Evolutionary conservation across 2,888 invertebrate genomes (phyloP).

Genomic region (Seira ritae): DNA sequence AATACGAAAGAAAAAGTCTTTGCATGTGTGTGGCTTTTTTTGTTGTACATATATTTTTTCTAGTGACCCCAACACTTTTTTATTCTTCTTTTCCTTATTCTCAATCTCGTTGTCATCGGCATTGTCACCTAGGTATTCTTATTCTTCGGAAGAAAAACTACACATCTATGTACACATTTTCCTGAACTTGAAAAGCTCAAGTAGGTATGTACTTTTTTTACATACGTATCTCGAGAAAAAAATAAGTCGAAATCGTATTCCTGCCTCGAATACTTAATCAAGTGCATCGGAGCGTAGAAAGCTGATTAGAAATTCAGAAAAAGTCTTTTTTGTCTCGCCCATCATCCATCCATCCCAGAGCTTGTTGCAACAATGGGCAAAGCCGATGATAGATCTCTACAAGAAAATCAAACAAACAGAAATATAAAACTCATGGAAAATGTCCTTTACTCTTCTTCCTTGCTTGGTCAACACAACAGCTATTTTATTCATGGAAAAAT

Average conservation of each 20-base stretch:
- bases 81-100: slow-evolving; percentile 30
- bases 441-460: slow-evolving; percentile 8
- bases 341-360: slow-evolving; percentile 21
- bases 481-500: slow-evolving; percentile 15
- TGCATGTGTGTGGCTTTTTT: slow-evolving; percentile 61
- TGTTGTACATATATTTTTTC: slow-evolving; percentile 1
- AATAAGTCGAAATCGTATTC: slow-evolving; percentile 19
- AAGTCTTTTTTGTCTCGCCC: slow-evolving; percentile 50
- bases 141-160: slow-evolving; percentile 13
- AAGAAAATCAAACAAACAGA: slow-evolving; percentile 32
- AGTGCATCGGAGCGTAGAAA: slow-evolving; percentile 46
- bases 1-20: background rate
- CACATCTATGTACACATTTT: slow-evolving; percentile 9
- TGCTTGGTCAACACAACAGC: background rate
- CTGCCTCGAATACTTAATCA: slow-evolving; percentile 59
- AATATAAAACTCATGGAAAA: slow-evolving; percentile 7
- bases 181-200: background rate
- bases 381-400: slow-evolving; percentile 36
- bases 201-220: background rate
- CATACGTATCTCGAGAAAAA: slow-evolving; percentile 24
- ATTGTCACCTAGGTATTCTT: slow-evolving; percentile 48
- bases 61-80: slow-evolving; percentile 49
- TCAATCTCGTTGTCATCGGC: slow-evolving; percentile 56
- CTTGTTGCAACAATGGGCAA: background rate
- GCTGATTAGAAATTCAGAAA: slow-evolving; percentile 60